Evolutionary conservation across 92 coral and sea anemone genomes (phyloP).

Genomic region (Micromussa lordhowensis): DNA sequence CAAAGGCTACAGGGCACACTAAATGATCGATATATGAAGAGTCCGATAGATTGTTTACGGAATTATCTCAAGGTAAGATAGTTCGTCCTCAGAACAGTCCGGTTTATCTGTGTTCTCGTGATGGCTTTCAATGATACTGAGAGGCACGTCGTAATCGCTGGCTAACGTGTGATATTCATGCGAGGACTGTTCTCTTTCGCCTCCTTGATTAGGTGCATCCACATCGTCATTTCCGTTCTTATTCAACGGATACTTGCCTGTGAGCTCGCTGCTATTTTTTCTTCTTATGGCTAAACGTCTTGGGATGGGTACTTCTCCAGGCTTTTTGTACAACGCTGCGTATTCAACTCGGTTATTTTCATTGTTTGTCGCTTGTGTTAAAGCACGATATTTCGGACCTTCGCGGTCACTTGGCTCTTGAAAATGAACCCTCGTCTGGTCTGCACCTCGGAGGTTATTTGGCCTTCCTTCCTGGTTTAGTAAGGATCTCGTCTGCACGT

Average conservation of each 20-base stretch:
- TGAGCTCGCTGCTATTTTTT: neutral
- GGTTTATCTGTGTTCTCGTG: neutral
- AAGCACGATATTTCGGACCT: neutral
- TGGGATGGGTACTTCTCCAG: neutral
- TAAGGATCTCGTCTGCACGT: constrained; percentile 25
- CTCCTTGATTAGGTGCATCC: neutral
- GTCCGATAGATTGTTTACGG: constrained; percentile 3
- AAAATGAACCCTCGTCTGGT: constrained; percentile 12
- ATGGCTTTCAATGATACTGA: neutral
- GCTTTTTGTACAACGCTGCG: neutral
- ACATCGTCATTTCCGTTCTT: neutral
- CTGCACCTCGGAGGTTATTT: neutral
- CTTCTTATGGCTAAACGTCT: constrained; percentile 32
- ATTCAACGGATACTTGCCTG: constrained; percentile 31
- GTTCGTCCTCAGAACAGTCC: constrained; percentile 4
- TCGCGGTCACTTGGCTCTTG: neutral
- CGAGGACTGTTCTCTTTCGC: neutral
- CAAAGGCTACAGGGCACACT: no score
- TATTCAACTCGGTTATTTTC: neutral
- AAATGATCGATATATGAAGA: neutral
- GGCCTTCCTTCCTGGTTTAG: neutral
- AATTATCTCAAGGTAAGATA: constrained; percentile 10
- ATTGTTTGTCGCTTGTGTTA: neutral
- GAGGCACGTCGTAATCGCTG: neutral
- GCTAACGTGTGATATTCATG: neutral